phyloP scores from a whole-genome alignment of 1,140 invertebrate species.

The Pomacea maculata region DNA sequence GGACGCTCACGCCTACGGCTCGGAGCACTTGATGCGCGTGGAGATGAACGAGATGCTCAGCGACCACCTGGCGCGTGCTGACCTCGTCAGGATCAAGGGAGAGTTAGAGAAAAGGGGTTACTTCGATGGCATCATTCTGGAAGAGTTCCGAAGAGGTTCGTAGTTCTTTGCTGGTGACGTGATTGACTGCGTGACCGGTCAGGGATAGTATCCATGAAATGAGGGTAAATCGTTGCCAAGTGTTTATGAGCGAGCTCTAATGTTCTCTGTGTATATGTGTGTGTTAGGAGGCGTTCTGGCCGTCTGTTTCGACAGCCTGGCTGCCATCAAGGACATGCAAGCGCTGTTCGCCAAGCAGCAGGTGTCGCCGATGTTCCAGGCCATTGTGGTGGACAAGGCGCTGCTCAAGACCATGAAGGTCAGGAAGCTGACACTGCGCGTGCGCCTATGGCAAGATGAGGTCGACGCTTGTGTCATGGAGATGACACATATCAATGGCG shows the following conservation, averaged over 20 bases:
- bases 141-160: constrained; percentile 39
- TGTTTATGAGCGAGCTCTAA: not conserved
- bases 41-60: constrained; percentile 37
- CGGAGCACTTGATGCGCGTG: constrained; percentile 42
- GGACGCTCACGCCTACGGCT: constrained; percentile 38
- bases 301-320: constrained; percentile 37
- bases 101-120: constrained; percentile 31
- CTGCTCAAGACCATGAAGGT: constrained; percentile 34
- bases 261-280: not conserved
- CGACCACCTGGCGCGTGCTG: constrained; percentile 27
- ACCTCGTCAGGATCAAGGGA: constrained; percentile 38
- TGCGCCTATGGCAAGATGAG: constrained; percentile 47
- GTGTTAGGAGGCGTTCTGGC: constrained; percentile 23
- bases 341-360: constrained; percentile 29
- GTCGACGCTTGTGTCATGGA: constrained; percentile 29
- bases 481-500: too few species aligned
- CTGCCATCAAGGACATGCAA: constrained; percentile 35
- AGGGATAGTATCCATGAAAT: too few species aligned
- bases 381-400: constrained; percentile 36
- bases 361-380: constrained; percentile 35
- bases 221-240: too few species aligned
- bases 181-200: too few species aligned
- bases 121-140: constrained; percentile 40
- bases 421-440: constrained; percentile 37
- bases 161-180: not conserved